Base-by-base conservation (phyloP, 1,140 invertebrate species). In the Hermetia illucens region DNA sequence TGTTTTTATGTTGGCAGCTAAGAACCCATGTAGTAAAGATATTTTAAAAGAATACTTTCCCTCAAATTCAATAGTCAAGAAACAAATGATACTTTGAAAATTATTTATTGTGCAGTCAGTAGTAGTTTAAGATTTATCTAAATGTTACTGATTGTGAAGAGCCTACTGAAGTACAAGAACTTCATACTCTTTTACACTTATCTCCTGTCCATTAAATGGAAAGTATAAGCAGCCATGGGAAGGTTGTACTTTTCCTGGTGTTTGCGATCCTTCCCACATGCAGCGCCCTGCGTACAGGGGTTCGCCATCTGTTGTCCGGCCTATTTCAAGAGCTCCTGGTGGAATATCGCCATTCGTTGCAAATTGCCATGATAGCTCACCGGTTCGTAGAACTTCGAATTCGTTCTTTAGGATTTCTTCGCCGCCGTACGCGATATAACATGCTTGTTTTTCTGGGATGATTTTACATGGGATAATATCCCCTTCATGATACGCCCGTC, bases 381-480 rank as follows among this genome's bases (percentile, higher is more conserved):
- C 42, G 42, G 56, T 44, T 34, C 52, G 53, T 25, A 69, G 48
- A 40, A 64, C 51, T 61, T 63, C 40, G 21, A 29, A 41, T n/a
- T 41, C 40, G n/a, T 30, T 15, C 19, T 41, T 41, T 18, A 27
- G 13, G 25, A 22, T 2, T 36, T 42, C 55, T 24, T 51, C 24
- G 12, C 45, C 39, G n/a, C 44, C 51, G 24, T 52, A 57, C 21
- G 44, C 40, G 27, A 59, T 52, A 33, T 55, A 59, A 5, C 55
- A 55, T 35, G 51, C 52, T 34, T 51, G 46, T 47, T 58, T 56
- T 34, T 51, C 48, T 1, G 81, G 79, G 19, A 81, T 75, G 4
- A 85, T 67, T 62, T 86, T 86, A 1, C 79, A 80, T 10, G 82
- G 82, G 9, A 85, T 44, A 48, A 80, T 63, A 48, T 84, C 79